Evolutionary conservation across 2,888 invertebrate species (phyloP).

Genomic region (Cephus nigrinus): DNA sequence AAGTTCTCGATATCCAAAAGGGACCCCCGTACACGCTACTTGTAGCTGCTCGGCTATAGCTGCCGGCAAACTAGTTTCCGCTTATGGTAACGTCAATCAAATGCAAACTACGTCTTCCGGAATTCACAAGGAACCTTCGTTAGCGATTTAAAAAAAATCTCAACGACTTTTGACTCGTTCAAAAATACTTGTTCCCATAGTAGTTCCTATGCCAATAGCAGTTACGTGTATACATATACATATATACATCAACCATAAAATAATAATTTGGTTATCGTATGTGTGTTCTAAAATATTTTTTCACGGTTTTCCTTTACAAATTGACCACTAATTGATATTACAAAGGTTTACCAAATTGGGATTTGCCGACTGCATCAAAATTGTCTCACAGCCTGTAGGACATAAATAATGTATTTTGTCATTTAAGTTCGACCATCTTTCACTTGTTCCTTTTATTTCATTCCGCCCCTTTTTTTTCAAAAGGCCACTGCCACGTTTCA

Average conservation of each 20-base stretch:
- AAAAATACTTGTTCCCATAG: not conserved
- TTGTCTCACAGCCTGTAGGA: conserved; percentile 9
- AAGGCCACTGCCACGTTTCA: not conserved
- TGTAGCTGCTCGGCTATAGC: not conserved
- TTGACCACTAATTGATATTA: not conserved
- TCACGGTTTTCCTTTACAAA: conserved; percentile 27
- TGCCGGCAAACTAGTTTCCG: not conserved
- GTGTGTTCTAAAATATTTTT: not conserved
- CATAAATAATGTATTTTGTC: conserved; percentile 46
- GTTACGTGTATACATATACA: not conserved
- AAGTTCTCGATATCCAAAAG: not conserved
- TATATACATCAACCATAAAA: not conserved
- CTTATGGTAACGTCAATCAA: not conserved
- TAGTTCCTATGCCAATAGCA: not conserved
- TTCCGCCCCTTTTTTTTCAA: not conserved
- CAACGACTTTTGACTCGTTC: not conserved
- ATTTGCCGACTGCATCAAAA: not conserved
- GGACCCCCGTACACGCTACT: not conserved
- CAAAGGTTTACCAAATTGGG: not conserved
- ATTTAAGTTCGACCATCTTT: not conserved
- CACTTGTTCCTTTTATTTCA: not conserved
- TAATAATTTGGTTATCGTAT: not conserved
- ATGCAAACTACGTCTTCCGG: not conserved
- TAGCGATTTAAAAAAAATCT: not conserved
- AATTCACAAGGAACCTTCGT: not conserved